Percentiles rank a stretch among this genome's conserved stretches.
Evolutionary conservation across 30 jellyfish, hydroid and myxozoan species (phyloP).

Genomic region (Mastigias papua): DNA sequence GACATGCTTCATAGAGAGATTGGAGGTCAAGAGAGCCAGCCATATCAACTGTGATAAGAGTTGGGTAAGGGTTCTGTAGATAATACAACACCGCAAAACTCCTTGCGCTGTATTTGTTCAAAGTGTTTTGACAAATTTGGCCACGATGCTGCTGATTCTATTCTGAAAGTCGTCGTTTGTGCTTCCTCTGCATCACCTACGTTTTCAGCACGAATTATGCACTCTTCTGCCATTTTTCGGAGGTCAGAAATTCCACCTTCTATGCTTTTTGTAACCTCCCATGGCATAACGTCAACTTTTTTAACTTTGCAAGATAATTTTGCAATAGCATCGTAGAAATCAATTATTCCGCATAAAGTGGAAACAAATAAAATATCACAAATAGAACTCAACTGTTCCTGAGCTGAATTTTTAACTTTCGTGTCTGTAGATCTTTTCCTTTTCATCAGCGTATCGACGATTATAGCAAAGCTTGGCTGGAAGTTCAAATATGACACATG

Average conservation of each 20-base stretch:
- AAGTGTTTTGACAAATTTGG: slow-evolving; percentile 44
- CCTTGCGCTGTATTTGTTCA: slow-evolving; percentile 26
- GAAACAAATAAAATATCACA: slow-evolving; percentile 26
- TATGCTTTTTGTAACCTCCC: slow-evolving; percentile 30
- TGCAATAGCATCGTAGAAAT: slow-evolving; percentile 42
- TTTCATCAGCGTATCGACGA: slow-evolving; percentile 31
- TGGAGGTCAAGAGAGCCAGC: slow-evolving; percentile 42
- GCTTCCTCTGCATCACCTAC: slow-evolving; percentile 37
- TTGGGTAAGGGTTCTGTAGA: slow-evolving; percentile 27
- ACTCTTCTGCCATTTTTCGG: slow-evolving; percentile 34
- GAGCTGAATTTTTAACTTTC: slow-evolving; percentile 13
- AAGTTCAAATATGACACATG: slow-evolving; percentile 38
- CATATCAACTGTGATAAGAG: slow-evolving; percentile 38
- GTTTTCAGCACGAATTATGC: slow-evolving; percentile 6
- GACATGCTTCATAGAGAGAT: slow-evolving; percentile 13
- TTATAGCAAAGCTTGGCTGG: slow-evolving; percentile 52
- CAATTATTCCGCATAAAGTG: slow-evolving; percentile 27
- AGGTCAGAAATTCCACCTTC: slow-evolving; percentile 19
- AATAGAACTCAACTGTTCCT: slow-evolving; percentile 17
- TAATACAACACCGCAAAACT: slow-evolving; percentile 8
- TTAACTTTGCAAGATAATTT: slow-evolving; percentile 57
- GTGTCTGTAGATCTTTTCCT: slow-evolving; percentile 28
- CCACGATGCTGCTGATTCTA: slow-evolving; percentile 26
- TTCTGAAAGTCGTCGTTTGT: slow-evolving; percentile 10
- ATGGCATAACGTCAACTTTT: slow-evolving; percentile 26